Conservation (phyloP, 2,113 vertebrate genomes). For the Hyla sarda region DNA sequence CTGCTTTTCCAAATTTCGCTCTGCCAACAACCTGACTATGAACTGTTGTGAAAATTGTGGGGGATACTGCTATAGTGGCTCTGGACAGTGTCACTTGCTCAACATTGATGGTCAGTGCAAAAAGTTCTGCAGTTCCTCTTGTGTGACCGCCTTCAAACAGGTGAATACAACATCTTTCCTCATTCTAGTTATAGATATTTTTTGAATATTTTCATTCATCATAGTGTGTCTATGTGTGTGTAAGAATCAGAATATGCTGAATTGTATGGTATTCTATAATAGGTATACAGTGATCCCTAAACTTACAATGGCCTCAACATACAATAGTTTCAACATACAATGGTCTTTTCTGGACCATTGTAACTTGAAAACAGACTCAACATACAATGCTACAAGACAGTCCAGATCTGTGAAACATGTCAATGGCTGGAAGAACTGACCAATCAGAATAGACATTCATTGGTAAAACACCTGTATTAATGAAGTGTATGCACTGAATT, state of each 20-base stretch:
- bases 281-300: no score
- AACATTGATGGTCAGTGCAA: slow-evolving; percentile 84
- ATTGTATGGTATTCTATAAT: neutral
- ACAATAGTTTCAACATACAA: no score
- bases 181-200: neutral
- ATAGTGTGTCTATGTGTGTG: neutral
- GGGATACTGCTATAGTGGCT: slow-evolving; percentile 84
- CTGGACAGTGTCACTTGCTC: slow-evolving; percentile 81
- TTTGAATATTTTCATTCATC: neutral
- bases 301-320: no score
- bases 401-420: no score
- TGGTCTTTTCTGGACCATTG: no score
- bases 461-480: no score
- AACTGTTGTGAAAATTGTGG: slow-evolving; percentile 91
- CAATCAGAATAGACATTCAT: no score
- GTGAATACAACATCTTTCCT: slow-evolving; percentile 65
- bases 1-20: slow-evolving; percentile 92
- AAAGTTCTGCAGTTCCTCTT: slow-evolving; percentile 86
- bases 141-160: slow-evolving; percentile 87
- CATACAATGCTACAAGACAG: no score
- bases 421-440: no score
- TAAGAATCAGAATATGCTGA: neutral
- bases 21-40: slow-evolving; percentile 88
- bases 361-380: no score
- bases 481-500: no score